A percentile compares a stretch with the other conserved stretches of the same genome.
Evolutionary conservation across 2,113 vertebrate genomes (phyloP).

Genomic region (Piaya cayana): DNA sequence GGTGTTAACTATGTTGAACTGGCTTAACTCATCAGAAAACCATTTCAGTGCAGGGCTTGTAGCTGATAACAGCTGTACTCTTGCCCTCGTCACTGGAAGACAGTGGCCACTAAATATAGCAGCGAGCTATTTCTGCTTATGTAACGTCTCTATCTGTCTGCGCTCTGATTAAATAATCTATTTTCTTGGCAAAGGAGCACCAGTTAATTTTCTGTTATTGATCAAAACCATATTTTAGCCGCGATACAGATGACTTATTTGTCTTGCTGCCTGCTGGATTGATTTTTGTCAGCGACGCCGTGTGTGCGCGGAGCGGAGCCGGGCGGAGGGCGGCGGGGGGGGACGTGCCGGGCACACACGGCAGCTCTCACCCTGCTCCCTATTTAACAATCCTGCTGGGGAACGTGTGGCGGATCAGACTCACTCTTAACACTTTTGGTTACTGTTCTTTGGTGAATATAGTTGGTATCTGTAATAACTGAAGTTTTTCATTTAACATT

Average conservation of each 20-base stretch:
- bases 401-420: not conserved
- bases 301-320: not conserved
- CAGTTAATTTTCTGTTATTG: slow-evolving; percentile 58
- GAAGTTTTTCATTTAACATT: not conserved
- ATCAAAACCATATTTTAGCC: slow-evolving; percentile 51
- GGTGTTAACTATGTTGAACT: not conserved
- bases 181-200: slow-evolving; percentile 49
- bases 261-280: slow-evolving; percentile 52
- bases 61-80: slow-evolving; percentile 24
- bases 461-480: not conserved
- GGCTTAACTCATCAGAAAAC: slow-evolving; percentile 32
- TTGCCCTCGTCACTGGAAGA: not conserved
- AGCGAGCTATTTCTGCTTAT: not conserved
- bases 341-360: not conserved
- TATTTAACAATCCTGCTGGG: not conserved
- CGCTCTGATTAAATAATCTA: slow-evolving; percentile 58
- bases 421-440: not conserved
- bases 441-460: not conserved
- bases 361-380: not conserved
- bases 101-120: slow-evolving; percentile 41
- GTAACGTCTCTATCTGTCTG: slow-evolving; percentile 43
- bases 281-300: slow-evolving; percentile 23
- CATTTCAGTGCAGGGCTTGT: not conserved
- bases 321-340: not conserved
- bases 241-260: slow-evolving; percentile 45